Percentiles rank a stretch among this genome's conserved stretches.
Conservation (phyloP, 2,888 invertebrate species). For the Cantharis nigra region DNA sequence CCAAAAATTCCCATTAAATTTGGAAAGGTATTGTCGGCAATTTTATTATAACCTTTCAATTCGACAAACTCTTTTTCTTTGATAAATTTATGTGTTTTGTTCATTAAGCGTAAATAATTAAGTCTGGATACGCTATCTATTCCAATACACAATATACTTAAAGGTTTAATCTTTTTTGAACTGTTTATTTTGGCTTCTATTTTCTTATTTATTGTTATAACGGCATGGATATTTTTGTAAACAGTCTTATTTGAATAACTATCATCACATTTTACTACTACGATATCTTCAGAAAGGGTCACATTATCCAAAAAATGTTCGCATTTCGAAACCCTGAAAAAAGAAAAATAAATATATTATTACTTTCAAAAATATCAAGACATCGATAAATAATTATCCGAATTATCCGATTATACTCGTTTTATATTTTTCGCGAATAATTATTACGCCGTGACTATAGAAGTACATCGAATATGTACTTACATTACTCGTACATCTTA, state of each 20-base stretch:
- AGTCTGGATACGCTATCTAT: conserved; percentile 84
- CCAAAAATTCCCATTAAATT: conserved; percentile 84
- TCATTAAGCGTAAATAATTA: conserved; percentile 77
- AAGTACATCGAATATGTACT: no score
- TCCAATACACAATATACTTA: conserved; percentile 78
- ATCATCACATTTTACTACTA: conserved; percentile 59
- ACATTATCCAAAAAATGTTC: conserved; percentile 52
- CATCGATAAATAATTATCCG: no score
- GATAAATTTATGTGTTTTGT: conserved; percentile 70
- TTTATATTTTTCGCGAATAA: no score
- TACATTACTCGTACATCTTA: no score
- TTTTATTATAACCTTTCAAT: conserved; percentile 60
- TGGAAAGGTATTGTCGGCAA: conserved; percentile 89
- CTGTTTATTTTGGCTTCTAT: conserved; percentile 55
- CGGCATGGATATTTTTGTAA: conserved; percentile 63
- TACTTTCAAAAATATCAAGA: no score
- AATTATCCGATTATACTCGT: no score
- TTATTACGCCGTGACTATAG: no score
- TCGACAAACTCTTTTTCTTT: conserved; percentile 57
- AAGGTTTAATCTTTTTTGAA: conserved; percentile 44
- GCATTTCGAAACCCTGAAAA: conserved; percentile 57
- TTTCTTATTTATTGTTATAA: conserved; percentile 57
- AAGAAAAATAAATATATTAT: no score
- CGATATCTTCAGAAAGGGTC: conserved; percentile 55
- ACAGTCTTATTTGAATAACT: conserved; percentile 44